Evolutionary conservation across 2,797 vertebrate genomes (phyloP).

Genomic region (Anas flavirostris): DNA sequence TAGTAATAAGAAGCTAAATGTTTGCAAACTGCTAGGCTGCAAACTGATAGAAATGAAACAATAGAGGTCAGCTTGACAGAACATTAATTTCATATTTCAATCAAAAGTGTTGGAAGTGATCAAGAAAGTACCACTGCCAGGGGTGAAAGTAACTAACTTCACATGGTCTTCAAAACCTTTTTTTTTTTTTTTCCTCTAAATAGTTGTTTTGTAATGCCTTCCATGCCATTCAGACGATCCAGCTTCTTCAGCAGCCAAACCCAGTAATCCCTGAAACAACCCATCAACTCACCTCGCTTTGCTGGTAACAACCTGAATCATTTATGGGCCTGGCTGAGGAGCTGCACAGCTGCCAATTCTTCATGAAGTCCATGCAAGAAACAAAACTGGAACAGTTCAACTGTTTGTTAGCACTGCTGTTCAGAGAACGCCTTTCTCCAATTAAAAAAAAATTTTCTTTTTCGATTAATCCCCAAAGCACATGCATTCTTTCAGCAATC

Average conservation of each 20-base stretch:
- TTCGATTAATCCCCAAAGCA: background rate
- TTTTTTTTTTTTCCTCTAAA: background rate
- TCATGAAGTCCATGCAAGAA: constrained; percentile 26
- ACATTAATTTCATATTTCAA: background rate
- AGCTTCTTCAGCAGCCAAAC: background rate
- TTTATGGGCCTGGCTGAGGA: background rate
- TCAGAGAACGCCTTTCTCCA: background rate
- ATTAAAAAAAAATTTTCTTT: background rate
- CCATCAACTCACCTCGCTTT: constrained; percentile 56
- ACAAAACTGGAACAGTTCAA: background rate
- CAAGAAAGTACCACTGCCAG: background rate
- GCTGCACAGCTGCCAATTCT: constrained; percentile 11
- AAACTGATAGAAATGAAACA: background rate
- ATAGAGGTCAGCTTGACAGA: background rate
- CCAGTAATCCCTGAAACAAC: background rate
- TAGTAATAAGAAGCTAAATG: background rate
- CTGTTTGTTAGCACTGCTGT: background rate
- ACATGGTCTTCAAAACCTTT: background rate
- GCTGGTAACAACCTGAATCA: background rate
- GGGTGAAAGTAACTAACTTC: background rate
- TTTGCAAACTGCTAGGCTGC: background rate
- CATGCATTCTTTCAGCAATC: background rate
- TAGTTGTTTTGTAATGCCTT: background rate
- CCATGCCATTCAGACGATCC: background rate
- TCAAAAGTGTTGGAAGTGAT: background rate